Percentiles rank a stretch among this genome's conserved stretches.
Evolutionary conservation across 2,888 invertebrate genomes (phyloP).

Genomic region (Agonopterix arenella): DNA sequence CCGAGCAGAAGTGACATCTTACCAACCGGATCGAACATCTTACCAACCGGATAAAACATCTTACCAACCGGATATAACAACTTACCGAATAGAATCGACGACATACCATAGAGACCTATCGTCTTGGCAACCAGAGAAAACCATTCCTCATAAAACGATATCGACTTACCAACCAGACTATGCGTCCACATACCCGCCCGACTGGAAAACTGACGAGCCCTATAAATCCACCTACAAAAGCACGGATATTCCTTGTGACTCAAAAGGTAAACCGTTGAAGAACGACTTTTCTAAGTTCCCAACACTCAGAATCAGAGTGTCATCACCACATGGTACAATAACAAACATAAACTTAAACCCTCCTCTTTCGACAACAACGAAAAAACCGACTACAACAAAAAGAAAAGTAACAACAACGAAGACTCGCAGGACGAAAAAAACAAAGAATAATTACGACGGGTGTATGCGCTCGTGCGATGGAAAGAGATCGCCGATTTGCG

Average conservation of each 20-base stretch:
- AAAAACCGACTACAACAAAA: constrained; percentile 23
- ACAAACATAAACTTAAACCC: constrained; percentile 52
- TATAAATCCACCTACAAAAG: background rate
- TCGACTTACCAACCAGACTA: constrained; percentile 3
- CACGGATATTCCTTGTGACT: no score
- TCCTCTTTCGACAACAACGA: constrained; percentile 11
- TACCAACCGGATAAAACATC: background rate
- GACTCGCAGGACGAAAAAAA: constrained; percentile 35
- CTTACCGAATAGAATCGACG: constrained; percentile 4
- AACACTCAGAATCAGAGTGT: constrained; percentile 46
- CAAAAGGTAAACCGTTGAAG: no score
- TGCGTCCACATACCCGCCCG: background rate
- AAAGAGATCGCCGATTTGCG: constrained; percentile 52
- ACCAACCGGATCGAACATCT: constrained; percentile 1
- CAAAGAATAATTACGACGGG: constrained; percentile 46
- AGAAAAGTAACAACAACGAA: constrained; percentile 28
- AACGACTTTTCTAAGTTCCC: constrained; percentile 7
- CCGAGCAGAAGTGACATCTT: constrained; percentile 1
- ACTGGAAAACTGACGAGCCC: no score
- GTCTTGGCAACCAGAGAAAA: no score
- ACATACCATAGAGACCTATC: background rate
- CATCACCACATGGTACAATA: constrained; percentile 48
- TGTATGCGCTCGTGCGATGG: constrained; percentile 52
- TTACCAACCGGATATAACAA: background rate
- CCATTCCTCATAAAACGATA: background rate